Evolutionary conservation across 2,113 vertebrate species (phyloP).

Genomic region (Paratilapia polleni): DNA sequence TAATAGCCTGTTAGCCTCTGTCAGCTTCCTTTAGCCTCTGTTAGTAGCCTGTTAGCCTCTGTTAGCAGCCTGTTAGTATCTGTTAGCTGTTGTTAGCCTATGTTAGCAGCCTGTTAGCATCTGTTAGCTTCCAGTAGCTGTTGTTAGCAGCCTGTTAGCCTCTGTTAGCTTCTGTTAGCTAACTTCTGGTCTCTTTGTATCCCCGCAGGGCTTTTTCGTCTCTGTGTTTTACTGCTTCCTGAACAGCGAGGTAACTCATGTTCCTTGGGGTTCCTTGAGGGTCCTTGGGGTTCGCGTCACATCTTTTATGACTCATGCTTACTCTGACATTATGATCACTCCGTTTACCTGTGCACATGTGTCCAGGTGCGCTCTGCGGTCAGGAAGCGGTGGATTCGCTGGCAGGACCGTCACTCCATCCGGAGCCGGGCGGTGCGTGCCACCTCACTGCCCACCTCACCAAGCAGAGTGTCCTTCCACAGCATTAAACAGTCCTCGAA

Average conservation of each 20-base stretch:
- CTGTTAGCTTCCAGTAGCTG: too few relatives aligned
- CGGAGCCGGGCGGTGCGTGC: constrained; percentile 43
- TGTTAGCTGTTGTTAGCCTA: too few relatives aligned
- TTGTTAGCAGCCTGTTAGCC: neutral
- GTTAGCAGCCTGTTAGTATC: too few relatives aligned
- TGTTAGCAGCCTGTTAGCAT: too few relatives aligned
- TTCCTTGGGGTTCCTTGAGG: neutral
- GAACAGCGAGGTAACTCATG: constrained; percentile 51
- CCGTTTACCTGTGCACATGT: neutral
- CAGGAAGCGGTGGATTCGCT: constrained; percentile 60
- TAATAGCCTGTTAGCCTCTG: too few relatives aligned
- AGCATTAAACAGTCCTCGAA: constrained; percentile 63
- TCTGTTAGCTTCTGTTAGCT: neutral
- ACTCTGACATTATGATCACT: neutral
- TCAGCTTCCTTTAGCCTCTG: too few relatives aligned
- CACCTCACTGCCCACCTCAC: constrained; percentile 52
- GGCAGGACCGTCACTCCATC: constrained; percentile 60
- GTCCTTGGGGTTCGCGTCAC: neutral
- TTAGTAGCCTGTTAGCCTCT: too few relatives aligned
- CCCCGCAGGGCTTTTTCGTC: constrained; percentile 59
- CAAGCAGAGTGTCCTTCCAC: constrained; percentile 59
- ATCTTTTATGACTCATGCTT: neutral
- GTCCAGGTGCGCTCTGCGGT: constrained; percentile 48
- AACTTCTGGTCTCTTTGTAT: neutral
- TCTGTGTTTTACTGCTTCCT: constrained; percentile 65